A percentile compares a stretch with the other conserved stretches of the same genome.
Conservation (phyloP, 2,113 vertebrate genomes). For the Lepus timidus region DNA sequence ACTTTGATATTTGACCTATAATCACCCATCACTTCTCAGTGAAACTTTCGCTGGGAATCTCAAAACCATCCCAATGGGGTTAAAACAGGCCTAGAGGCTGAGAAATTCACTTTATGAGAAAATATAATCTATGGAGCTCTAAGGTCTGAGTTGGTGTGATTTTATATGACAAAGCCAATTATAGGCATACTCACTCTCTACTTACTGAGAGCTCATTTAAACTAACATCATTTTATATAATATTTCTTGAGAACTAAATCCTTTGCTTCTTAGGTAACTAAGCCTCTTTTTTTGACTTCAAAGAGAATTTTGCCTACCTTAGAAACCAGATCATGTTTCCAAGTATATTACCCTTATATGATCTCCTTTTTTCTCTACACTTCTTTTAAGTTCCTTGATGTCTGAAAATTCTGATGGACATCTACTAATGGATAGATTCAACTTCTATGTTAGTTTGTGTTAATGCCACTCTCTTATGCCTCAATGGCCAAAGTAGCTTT, state of each 20-base stretch:
- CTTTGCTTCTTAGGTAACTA: constrained; percentile 53
- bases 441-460: background rate
- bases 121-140: constrained; percentile 2
- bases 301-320: constrained; percentile 61
- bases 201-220: constrained; percentile 57
- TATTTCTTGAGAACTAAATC: constrained; percentile 61
- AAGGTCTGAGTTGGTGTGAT: constrained; percentile 60
- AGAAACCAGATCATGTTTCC: constrained; percentile 34
- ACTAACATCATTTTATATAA: constrained; percentile 49
- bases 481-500: background rate
- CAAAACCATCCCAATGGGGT: background rate
- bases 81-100: background rate
- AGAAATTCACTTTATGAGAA: constrained; percentile 51
- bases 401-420: constrained; percentile 16
- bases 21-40: background rate
- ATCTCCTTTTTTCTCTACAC: background rate
- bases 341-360: background rate
- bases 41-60: constrained; percentile 1
- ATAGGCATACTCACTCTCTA: constrained; percentile 11
- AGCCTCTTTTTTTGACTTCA: constrained; percentile 71
- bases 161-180: constrained; percentile 74
- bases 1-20: constrained; percentile 61
- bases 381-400: constrained; percentile 29
- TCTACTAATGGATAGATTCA: background rate
- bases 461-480: background rate